Base-by-base conservation (phyloP, 2,113 vertebrate genomes). In the Elanus axillaris region DNA sequence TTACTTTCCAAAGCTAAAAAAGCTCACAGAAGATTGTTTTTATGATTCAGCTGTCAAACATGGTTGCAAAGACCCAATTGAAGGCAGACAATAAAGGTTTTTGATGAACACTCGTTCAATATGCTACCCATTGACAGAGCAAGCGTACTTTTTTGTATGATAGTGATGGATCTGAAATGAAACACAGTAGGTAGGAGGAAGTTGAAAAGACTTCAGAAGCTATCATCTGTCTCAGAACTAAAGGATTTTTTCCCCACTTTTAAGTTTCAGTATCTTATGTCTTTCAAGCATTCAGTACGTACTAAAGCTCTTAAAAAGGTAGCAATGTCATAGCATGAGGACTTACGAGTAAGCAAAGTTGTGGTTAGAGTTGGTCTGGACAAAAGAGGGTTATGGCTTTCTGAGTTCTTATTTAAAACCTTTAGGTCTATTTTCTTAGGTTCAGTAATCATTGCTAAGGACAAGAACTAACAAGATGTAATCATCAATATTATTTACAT, bases 191-290 rank as follows among this genome's bases (percentile, higher is more conserved):
- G 88, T 16, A 96, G 76, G 86, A 94, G 66, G 52, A 84, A 66
- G 72, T 8, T 94, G 83, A 94, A 94, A 81, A 89, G 92, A 34
- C 43, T 89, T 92, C 60, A 94, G 63, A 92, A 94, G 43, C 4
- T 7, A 31, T 64, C 32, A 56, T 71, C 68, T 77, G 48, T 36
- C 72, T 91, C 5, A 3, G 79, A 95, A 60, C 1, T 1, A 59
- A 80, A 91, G 52, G 43, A 40, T 53, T 79, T 79, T 69, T 29
- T 15, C 34, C 59, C 18, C 47, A 36, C 55, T 87, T 87, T 72
- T 11, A 53, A 29, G 50, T 67, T 92, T 60, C 59, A 74, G n/a
- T 36, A 7, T 66, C 68, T 43, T 64, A 0, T 19, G 27, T 74
- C 79, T 93, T 64, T 71, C 68, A 32, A 91, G 56, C 25, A 48